Percentiles rank a stretch among this genome's conserved stretches.
These are phyloP conservation scores for Pangasianodon gigas DNA, from an alignment of 2,113 vertebrate species.

Conservation along the genomic window DNA sequence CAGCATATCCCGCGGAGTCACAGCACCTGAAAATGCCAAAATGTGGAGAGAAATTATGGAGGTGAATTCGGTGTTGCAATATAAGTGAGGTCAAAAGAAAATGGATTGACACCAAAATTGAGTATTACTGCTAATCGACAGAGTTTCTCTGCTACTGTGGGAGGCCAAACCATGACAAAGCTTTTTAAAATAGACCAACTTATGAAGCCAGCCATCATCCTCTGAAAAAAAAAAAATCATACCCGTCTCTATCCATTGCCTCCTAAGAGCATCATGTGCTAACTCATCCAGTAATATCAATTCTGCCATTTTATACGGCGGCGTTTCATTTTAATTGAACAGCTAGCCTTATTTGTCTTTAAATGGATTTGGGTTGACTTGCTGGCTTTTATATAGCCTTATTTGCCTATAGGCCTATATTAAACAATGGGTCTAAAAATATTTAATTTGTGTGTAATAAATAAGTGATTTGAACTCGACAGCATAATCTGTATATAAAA, in stretches of 20 bases:
- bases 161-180: not conserved
- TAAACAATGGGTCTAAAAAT: too few relatives aligned
- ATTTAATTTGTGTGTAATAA: too few relatives aligned
- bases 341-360: not conserved
- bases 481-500: too few relatives aligned
- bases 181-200: not conserved
- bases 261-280: too few relatives aligned
- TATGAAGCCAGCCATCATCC: not conserved
- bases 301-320: not conserved
- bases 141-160: not conserved
- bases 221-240: not conserved
- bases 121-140: not conserved
- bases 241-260: not conserved
- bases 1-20: not conserved
- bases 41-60: not conserved
- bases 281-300: not conserved
- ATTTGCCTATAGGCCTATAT: too few relatives aligned
- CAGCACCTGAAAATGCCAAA: not conserved
- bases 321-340: not conserved
- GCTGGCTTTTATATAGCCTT: too few relatives aligned
- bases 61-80: not conserved
- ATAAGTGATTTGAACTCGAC: too few relatives aligned
- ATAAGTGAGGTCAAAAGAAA: not conserved
- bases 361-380: too few relatives aligned
- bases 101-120: not conserved